phyloP scores from a whole-genome alignment of 92 coral and sea anemone genomes.

The Porites lobata region DNA sequence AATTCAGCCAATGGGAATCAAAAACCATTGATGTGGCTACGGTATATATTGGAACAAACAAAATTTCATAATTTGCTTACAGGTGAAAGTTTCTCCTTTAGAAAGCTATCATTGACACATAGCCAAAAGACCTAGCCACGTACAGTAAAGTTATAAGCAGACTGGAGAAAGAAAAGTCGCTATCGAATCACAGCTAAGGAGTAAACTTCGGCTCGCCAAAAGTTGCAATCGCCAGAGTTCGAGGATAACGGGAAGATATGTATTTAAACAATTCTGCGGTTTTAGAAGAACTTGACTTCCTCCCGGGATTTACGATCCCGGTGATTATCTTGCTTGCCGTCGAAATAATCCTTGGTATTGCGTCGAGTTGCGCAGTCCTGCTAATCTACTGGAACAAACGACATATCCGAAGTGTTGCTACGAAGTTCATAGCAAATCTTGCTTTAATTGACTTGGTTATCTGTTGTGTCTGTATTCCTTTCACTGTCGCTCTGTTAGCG shows the following conservation, averaged over 20 bases:
- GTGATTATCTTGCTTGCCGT: constrained; percentile 45
- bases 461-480: constrained; percentile 69
- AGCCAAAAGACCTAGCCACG: neutral
- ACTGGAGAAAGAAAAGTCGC: neutral
- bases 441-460: constrained; percentile 75
- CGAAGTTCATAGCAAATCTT: constrained; percentile 79
- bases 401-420: constrained; percentile 79
- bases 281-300: constrained; percentile 8
- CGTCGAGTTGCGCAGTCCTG: constrained; percentile 69
- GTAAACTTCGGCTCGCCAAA: neutral
- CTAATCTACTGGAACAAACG: constrained; percentile 79
- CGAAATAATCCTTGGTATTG: constrained; percentile 72
- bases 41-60: constrained; percentile 7
- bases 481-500: constrained; percentile 71
- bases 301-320: constrained; percentile 30
- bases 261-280: constrained; percentile 1
- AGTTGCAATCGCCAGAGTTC: neutral
- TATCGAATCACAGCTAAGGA: constrained; percentile 6
- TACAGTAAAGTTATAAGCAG: neutral
- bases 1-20: constrained; percentile 30
- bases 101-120: constrained; percentile 12
- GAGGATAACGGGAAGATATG: neutral
- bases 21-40: constrained; percentile 11
- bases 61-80: constrained; percentile 33
- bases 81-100: constrained; percentile 29